Percentiles rank a stretch among this genome's conserved stretches.
phyloP scores from a whole-genome alignment of 1,140 invertebrate species.

The Zaprionus africanus region DNA sequence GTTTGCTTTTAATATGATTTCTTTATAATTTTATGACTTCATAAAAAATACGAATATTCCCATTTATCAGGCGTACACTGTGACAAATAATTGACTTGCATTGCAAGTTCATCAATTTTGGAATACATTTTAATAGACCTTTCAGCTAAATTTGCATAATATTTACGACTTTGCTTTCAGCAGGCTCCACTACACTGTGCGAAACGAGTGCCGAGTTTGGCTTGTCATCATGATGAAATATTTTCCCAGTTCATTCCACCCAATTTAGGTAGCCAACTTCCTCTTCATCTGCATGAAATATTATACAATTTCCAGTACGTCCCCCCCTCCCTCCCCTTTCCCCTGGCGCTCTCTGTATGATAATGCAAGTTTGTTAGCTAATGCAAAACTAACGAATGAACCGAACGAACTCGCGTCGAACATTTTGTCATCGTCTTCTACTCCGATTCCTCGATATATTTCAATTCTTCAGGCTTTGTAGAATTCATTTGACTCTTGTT shows the following conservation, averaged over 20 bases:
- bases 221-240: neutral
- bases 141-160: neutral
- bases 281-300: neutral
- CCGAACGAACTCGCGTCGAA: neutral
- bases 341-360: constrained; percentile 4
- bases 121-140: neutral
- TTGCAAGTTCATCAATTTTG: constrained; percentile 3
- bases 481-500: constrained; percentile 51
- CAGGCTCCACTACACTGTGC: neutral
- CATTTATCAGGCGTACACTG: neutral
- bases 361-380: constrained; percentile 27
- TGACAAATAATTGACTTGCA: neutral
- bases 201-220: neutral
- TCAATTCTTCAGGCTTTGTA: neutral
- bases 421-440: constrained; percentile 17
- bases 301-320: neutral
- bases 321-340: neutral
- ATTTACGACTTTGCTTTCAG: neutral
- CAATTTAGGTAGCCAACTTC: neutral
- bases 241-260: neutral
- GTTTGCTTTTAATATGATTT: neutral
- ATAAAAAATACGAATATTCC: too few species aligned
- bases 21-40: neutral
- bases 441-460: constrained; percentile 7
- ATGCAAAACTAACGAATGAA: constrained; percentile 19